These are phyloP conservation scores for Dynastes hyllus DNA, from an alignment of 2,888 invertebrate genomes.

Conservation along the genomic window DNA sequence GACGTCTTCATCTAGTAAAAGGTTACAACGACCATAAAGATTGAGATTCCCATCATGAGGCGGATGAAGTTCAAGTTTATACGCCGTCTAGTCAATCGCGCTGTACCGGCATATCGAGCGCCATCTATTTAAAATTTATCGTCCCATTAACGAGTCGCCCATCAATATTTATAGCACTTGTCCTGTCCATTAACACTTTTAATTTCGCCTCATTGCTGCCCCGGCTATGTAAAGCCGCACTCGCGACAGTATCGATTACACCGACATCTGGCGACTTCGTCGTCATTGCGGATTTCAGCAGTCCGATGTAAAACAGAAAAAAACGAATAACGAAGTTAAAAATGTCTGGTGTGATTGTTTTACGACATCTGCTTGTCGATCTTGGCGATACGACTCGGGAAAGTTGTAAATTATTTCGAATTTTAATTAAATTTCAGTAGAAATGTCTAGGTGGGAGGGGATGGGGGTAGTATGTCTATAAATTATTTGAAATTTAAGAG, in stretches of 20 bases:
- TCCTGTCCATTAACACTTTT: slow-evolving; percentile 30
- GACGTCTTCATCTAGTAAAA: too few species aligned
- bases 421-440: slow-evolving; percentile 9
- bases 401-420: slow-evolving; percentile 37
- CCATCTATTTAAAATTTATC: slow-evolving; percentile 46
- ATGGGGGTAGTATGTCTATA: neutral
- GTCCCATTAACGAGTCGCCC: slow-evolving; percentile 30
- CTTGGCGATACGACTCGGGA: slow-evolving; percentile 9
- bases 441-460: neutral
- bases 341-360: slow-evolving; percentile 25
- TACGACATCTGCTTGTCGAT: slow-evolving; percentile 8
- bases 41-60: too few species aligned
- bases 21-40: too few species aligned
- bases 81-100: too few species aligned
- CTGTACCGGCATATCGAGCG: too few species aligned
- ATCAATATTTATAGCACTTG: slow-evolving; percentile 45
- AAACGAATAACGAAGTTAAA: neutral
- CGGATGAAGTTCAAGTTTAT: too few species aligned
- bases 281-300: slow-evolving; percentile 7
- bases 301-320: neutral
- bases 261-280: slow-evolving; percentile 17
- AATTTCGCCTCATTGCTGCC: slow-evolving; percentile 1
- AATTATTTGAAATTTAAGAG: neutral
- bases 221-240: too few species aligned
- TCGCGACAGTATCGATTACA: slow-evolving; percentile 21